phyloP scores from a whole-genome alignment of 2,113 vertebrate species.

The Nibea albiflora region DNA sequence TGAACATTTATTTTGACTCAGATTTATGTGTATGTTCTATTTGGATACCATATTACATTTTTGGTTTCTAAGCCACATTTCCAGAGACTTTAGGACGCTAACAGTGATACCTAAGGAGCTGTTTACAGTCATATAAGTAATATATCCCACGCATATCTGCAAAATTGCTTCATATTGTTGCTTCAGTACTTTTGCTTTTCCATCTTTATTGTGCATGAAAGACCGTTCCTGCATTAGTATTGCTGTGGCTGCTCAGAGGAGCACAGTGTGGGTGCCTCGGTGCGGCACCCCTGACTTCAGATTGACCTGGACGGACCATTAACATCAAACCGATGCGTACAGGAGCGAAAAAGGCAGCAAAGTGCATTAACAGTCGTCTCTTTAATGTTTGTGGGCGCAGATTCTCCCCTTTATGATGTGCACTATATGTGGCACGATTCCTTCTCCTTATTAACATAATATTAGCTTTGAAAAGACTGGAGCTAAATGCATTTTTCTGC shows the following conservation, averaged over 20 bases:
- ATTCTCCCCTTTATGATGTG: slow-evolving; percentile 67
- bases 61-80: too few species aligned
- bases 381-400: slow-evolving; percentile 66
- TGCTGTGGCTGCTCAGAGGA: slow-evolving; percentile 8
- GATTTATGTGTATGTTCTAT: too few species aligned
- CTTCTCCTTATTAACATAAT: slow-evolving; percentile 79
- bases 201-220: neutral
- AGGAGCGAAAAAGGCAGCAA: slow-evolving; percentile 38
- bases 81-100: too few species aligned
- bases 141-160: neutral
- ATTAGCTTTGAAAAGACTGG: slow-evolving; percentile 69
- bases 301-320: slow-evolving; percentile 36
- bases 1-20: too few species aligned
- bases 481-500: slow-evolving; percentile 77
- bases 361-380: slow-evolving; percentile 72
- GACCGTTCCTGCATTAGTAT: slow-evolving; percentile 7
- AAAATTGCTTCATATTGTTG: neutral
- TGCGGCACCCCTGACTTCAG: slow-evolving; percentile 37
- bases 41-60: too few species aligned
- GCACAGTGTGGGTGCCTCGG: slow-evolving; percentile 3
- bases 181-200: neutral
- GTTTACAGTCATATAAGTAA: neutral
- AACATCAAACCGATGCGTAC: slow-evolving; percentile 38
- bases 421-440: slow-evolving; percentile 48
- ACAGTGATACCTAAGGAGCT: too few species aligned